Evolutionary conservation across 2,113 vertebrate species (phyloP).

Genomic region (Xenopus borealis): DNA sequence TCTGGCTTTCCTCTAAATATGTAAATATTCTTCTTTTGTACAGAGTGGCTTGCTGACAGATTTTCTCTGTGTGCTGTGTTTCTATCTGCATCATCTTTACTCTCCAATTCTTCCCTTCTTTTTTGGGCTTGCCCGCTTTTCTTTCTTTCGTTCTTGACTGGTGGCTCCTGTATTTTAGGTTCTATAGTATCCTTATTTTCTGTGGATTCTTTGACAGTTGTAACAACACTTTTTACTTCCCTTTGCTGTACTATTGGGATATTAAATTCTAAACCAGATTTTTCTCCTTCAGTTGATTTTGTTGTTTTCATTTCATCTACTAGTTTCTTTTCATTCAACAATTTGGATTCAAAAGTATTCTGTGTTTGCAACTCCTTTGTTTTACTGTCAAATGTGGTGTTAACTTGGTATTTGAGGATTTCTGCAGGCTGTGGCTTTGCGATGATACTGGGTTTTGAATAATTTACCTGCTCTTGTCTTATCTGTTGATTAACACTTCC

Average conservation of each 20-base stretch:
- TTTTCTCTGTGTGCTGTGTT: not conserved
- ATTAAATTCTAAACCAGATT: slow-evolving; percentile 39
- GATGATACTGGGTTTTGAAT: slow-evolving; percentile 34
- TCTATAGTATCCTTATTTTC: not conserved
- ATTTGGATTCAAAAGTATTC: slow-evolving; percentile 47
- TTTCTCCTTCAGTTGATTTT: slow-evolving; percentile 38
- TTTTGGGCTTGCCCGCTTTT: too few relatives aligned
- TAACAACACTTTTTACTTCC: slow-evolving; percentile 22
- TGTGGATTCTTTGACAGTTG: slow-evolving; percentile 11
- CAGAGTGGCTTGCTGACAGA: not conserved
- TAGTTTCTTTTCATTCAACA: slow-evolving; percentile 46
- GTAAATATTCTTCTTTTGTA: slow-evolving; percentile 38
- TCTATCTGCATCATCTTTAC: too few relatives aligned
- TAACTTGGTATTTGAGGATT: slow-evolving; percentile 43
- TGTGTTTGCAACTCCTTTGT: slow-evolving; percentile 47
- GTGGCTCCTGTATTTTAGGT: not conserved
- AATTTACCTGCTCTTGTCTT: slow-evolving; percentile 39
- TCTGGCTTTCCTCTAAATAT: slow-evolving; percentile 31
- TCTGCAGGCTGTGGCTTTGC: slow-evolving; percentile 47
- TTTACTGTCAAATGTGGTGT: slow-evolving; percentile 53
- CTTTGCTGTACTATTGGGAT: slow-evolving; percentile 26
- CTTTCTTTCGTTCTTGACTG: too few relatives aligned
- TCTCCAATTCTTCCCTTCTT: too few relatives aligned
- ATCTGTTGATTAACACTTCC: slow-evolving; percentile 27
- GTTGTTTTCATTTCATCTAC: slow-evolving; percentile 48